These are phyloP conservation scores for Meiosimyza decipiens DNA, from an alignment of 2,888 invertebrate species.

Conservation along the genomic window DNA sequence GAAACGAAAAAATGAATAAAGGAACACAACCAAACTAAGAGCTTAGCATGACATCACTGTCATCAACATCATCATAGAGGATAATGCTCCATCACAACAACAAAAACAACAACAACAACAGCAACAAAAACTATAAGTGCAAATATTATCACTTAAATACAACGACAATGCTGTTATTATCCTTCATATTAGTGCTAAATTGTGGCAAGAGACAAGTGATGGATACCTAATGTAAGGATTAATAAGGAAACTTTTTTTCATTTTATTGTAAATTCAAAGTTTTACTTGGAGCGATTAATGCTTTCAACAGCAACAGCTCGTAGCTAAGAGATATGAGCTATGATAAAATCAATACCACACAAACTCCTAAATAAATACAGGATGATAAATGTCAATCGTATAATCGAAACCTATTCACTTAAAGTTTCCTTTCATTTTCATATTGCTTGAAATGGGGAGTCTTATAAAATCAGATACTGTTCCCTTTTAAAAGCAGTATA, in stretches of 20 bases:
- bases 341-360: no score
- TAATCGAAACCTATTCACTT: no score
- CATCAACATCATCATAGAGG: constrained; percentile 20
- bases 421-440: no score
- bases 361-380: no score
- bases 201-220: background rate
- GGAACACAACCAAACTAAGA: background rate
- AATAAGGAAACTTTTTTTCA: background rate
- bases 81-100: constrained; percentile 18
- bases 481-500: no score
- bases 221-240: background rate
- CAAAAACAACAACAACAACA: constrained; percentile 5
- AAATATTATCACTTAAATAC: constrained; percentile 5
- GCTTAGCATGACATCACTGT: constrained; percentile 18
- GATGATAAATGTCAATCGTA: no score
- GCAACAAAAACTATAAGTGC: constrained; percentile 14
- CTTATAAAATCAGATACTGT: no score
- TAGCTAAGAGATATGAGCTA: no score
- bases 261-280: background rate
- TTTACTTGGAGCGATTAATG: background rate
- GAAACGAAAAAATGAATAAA: background rate
- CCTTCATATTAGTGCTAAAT: background rate
- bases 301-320: background rate
- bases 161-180: background rate
- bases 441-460: no score